Percentiles rank a stretch among this genome's conserved stretches.
Conservation (phyloP, 2,797 vertebrate species). For the Leuciscus waleckii region DNA sequence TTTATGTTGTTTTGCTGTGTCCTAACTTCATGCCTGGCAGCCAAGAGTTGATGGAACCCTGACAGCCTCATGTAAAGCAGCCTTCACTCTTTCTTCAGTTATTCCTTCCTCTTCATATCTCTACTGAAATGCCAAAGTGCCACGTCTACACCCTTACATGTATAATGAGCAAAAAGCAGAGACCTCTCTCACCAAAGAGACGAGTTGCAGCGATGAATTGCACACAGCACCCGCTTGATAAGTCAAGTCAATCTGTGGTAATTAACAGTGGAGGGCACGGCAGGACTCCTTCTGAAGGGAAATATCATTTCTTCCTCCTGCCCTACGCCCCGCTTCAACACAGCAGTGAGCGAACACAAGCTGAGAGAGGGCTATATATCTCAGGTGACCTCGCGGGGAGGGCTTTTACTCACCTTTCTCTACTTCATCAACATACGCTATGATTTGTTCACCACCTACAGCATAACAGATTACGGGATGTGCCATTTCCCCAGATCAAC, state of each 20-base stretch:
- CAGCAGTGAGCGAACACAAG: constrained; percentile 47
- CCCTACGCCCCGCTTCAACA: constrained; percentile 32
- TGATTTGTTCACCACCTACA: constrained; percentile 59
- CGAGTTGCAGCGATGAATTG: constrained; percentile 53
- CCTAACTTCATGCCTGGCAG: constrained; percentile 28
- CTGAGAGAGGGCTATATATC: constrained; percentile 53
- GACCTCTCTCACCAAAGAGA: constrained; percentile 42
- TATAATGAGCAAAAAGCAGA: constrained; percentile 40
- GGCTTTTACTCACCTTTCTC: too few species aligned
- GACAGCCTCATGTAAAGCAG: constrained; percentile 53
- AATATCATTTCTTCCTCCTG: constrained; percentile 48
- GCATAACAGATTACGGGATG: constrained; percentile 56
- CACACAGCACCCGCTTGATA: constrained; percentile 59
- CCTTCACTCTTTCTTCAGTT: constrained; percentile 47
- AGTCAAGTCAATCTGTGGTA: constrained; percentile 67
- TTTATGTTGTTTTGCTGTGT: constrained; percentile 16
- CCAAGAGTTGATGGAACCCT: constrained; percentile 31
- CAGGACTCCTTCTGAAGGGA: constrained; percentile 61
- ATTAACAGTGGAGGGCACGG: constrained; percentile 58
- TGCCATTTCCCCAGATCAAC: constrained; percentile 44
- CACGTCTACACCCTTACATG: constrained; percentile 15
- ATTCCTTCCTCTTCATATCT: constrained; percentile 44
- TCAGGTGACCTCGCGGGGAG: constrained; percentile 48
- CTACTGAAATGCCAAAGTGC: constrained; percentile 36
- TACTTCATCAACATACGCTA: too few species aligned